Base-by-base conservation (phyloP, 2,113 vertebrate genomes). In the Megaleporinus macrocephalus region DNA sequence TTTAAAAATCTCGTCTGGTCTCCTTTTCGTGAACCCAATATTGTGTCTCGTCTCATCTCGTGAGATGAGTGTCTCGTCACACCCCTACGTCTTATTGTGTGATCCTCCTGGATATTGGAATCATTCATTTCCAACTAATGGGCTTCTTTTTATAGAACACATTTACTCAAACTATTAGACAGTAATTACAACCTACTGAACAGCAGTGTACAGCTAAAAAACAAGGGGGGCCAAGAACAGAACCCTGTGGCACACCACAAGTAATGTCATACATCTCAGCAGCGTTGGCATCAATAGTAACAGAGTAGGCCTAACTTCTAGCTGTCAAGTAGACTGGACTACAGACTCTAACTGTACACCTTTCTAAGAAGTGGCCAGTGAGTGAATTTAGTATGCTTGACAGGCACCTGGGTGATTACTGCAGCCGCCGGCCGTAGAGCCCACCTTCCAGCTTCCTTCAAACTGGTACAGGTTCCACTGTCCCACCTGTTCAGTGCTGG, bases 381-480 rank as follows among this genome's bases (percentile, higher is more conserved):
- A 57, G 14, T 29, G 26, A 30, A 12, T 66, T 30, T 6, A 9
- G 61, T 63, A 62, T 62, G 22, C 33, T 18, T 27, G 61, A 44
- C 57, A 70, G 20, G 14, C 87, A 97, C 95, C 93, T 10, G 88
- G 89, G 79, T 95, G 72, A 85, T 96, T 96, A 74, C 95, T 93
- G 93, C 95, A 96, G 87, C 95, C 95, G 1, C 95, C 96, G 0
- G 95, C 95, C 0, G 93, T 95, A 91, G 95, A 95, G 1, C 96
- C 95, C 0, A 88, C 84, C 49, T 93, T 91, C 96, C 96, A 96
- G 0, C 83, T 90, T 79, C 95, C 96, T 29, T 95, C 92, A 0
- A 92, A 96, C 84, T 95, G 85, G 33, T 91, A 90, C 0, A 92
- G 90, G 84, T 95, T 93, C 95, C 96, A 96, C 15, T 65, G 88